Evolutionary conservation across 2,113 vertebrate species (phyloP), one percentile per base, ranked within the genome.

Genomic region (Herpetotheres cachinnans): DNA sequence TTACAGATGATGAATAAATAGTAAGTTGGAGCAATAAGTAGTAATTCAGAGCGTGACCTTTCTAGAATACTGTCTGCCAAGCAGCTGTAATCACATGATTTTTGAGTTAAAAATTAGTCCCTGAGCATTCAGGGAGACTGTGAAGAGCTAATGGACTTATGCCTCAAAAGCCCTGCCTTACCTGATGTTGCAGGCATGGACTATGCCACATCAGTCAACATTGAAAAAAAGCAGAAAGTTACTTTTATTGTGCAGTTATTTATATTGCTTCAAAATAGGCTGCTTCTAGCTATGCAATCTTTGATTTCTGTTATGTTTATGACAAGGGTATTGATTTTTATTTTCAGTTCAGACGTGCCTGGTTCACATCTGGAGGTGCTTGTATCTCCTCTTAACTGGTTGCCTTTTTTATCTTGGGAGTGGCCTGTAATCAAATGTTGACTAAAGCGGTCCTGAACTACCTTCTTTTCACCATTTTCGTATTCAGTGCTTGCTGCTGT

Each of bases 141-240:
- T 11, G 52, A 73, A 70, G 49, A 61, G 30, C 9, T 44, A 7
- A 59, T 25, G 36, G 40, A 6, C 6, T 84, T 3, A 1, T 6
- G 14, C 46, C 42, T 36, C 30, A 29, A 63, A 71, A 63, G 7
- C 26, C 6, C 25, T 70, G 25, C 47, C 82, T 77, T 83, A 91
- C 93, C 83, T 83, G 38, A 13, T 0, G 26, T 62, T 86, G 66
- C 38, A 38, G 3, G 26, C 0, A 21, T 81, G 62, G 80, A 8
- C 1, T 0, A 5, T 7, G 1, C 0, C 1, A 30, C 19, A 34
- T 21, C 59, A 91, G 38, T 66, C 40, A 81, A 74, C 13, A 50
- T 7, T 2, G 30, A 30, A 65, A 47, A 86, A 55, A 20, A 5
- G 1, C 9, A 76, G 49, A 61, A 32, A 34, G 15, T 55, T 52